These are phyloP conservation scores for Setophaga kirtlandii DNA, from an alignment of 2,113 vertebrate genomes.

Conservation along the genomic window DNA sequence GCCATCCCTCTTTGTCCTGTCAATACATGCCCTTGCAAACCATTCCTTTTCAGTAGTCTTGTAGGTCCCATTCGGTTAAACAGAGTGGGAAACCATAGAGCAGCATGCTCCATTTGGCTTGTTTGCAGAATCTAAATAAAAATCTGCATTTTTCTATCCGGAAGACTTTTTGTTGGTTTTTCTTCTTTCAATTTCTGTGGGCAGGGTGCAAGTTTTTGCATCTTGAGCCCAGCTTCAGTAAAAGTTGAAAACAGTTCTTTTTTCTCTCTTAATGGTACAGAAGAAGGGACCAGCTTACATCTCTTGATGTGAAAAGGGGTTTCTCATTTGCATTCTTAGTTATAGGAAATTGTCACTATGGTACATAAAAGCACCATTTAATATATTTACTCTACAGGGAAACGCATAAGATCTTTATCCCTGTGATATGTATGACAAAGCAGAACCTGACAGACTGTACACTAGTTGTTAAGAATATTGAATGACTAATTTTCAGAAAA, in stretches of 20 bases:
- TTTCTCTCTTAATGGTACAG: not conserved
- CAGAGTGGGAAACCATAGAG: not conserved
- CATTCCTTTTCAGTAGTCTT: not conserved
- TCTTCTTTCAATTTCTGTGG: not conserved
- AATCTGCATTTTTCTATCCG: not conserved
- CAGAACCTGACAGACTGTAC: not conserved
- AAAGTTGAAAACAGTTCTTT: not conserved
- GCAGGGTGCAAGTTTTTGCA: not conserved
- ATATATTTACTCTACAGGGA: not conserved
- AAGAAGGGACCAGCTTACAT: not conserved
- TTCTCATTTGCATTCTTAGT: not conserved
- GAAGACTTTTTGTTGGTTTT: not conserved
- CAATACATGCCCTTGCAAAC: not conserved
- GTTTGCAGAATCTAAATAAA: not conserved
- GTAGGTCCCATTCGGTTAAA: not conserved
- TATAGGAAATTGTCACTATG: not conserved
- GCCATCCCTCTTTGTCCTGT: not conserved
- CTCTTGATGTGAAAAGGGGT: not conserved
- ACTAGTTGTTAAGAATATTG: not conserved
- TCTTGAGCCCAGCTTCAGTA: not conserved
- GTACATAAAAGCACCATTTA: not conserved
- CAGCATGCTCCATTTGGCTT: not conserved
- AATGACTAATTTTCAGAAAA: conserved; percentile 11
- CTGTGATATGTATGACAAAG: not conserved
- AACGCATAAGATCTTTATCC: not conserved